phyloP scores from a whole-genome alignment of 2,797 vertebrate genomes.

The Chrysocyon brachyurus region DNA sequence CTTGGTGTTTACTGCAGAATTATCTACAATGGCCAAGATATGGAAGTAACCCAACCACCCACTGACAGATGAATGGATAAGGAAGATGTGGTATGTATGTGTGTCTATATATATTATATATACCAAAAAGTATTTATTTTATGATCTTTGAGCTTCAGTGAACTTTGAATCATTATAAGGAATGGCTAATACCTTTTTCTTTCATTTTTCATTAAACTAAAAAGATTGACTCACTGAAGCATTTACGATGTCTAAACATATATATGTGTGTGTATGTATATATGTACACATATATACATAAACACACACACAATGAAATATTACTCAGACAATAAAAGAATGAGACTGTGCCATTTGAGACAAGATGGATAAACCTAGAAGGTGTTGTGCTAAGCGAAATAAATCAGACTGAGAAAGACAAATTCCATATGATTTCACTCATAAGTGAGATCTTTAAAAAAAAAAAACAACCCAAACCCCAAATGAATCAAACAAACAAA shows the following conservation, averaged over 20 bases:
- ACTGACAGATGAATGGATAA: neutral
- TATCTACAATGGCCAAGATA: neutral
- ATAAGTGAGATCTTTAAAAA: neutral
- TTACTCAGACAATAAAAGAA: neutral
- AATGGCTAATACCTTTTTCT: neutral
- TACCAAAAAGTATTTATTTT: conserved; percentile 4
- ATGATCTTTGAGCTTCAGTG: conserved; percentile 12
- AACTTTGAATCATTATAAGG: conserved; percentile 19
- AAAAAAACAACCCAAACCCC: neutral
- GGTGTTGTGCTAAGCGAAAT: neutral
- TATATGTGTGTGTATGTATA: neutral
- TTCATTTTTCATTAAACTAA: conserved; percentile 35
- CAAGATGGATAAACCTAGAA: neutral
- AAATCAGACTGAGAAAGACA: neutral
- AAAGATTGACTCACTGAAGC: neutral
- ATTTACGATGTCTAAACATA: neutral
- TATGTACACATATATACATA: neutral
- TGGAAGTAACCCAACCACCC: neutral
- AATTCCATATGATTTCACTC: neutral
- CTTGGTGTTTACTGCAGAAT: neutral
- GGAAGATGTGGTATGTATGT: neutral
- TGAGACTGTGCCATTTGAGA: neutral
- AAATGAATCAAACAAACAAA: neutral
- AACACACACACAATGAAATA: neutral
- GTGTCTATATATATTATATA: too few relatives aligned